Evolutionary conservation across 1,140 invertebrate genomes (phyloP), one percentile per base, ranked within the genome.

Genomic region (Temnothorax longispinosus): DNA sequence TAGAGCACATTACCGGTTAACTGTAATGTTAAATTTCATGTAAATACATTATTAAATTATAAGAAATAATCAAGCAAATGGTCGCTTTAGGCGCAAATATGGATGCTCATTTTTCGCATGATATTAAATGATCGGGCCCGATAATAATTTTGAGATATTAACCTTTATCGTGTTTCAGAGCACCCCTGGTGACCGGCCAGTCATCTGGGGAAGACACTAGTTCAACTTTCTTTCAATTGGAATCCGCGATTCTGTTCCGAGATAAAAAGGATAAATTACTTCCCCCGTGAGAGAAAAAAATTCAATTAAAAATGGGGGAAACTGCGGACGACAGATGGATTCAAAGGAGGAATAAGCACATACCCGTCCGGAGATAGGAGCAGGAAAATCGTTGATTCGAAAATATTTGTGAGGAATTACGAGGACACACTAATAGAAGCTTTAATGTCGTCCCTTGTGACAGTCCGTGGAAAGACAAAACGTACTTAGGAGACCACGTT

Each of bases 221-320:
- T 88, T 88, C 88, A 93, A 92, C 91, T 92, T 90, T 91, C 91
- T 88, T 91, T 86, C 87, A 86, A 90, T 93, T 90, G 87, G 67
- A 91, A 93, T 92, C 92, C 88, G 88, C 84, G 92, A 92, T 92
- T 90, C 78, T 81, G 85, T 62, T 69, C 86, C 27, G 47, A 91
- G 92, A 92, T 91, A 92, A 91, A 92, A 87, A 88, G 91, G 87
- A 91, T 90, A 92, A 90, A 90, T 91, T 86, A 92, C 87, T 91
- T 90, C 78, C 72, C 87, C 86, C 64, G 89, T 85, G 65, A 71
- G 77, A 84, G 87, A 92, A 90, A 92, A 27, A 91, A 90, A 89
- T 89, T 92, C 90, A 93, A 90, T 92, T 91, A 92, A 89, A 91
- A 90, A 93, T 91, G 86, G 86, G 80, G 90, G 76, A 91, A 89